Base-by-base conservation (phyloP, 2,797 vertebrate species). In the Scarus forsteni region DNA sequence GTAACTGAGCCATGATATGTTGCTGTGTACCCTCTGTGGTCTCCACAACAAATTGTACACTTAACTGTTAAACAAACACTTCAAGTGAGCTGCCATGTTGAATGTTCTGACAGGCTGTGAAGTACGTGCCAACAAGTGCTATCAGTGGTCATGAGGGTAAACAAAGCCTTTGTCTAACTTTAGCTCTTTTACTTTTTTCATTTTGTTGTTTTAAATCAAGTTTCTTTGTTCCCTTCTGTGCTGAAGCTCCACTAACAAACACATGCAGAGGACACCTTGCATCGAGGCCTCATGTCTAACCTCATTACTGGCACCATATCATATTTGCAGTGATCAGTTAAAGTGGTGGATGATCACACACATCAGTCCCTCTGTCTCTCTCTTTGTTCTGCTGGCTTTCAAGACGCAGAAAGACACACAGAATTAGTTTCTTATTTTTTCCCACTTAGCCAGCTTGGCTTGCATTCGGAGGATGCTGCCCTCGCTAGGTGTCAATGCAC, bases 401-500 rank as follows among this genome's bases (percentile, higher is more conserved):
- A 15, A 43, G 18, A 39, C 38, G 1, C 45, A 44, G 38, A 39
- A 54, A 12, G 44, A 38, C 14, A 57, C 50, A 63, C 35, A 53
- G 27, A n/a, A 5, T 4, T 53, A 27, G 27, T 27, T 27, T 27
- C 27, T 27, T 27, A 27, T 45, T 49, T 46, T 51, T 40, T 48
- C 52, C 50, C 38, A 66, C 43, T 13, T 36, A 7, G 19, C 35
- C 61, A 61, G 57, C 60, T 44, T 70, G 70, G 45, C 60, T 87
- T 75, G 63, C 60, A 84, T 81, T 88, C 75, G 71, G 59, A 80
- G 51, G 80, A 86, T 53, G 57, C 63, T 66, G 64, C 61, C 58
- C 62, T 79, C 64, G 64, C 14, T 36, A 66, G 73, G 73, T 85
- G 79, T 88, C 83, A 52, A 64, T 83, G 77, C 73, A 66, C 80